These are phyloP conservation scores for Bombycilla garrulus DNA, from an alignment of 2,113 vertebrate genomes.

Conservation along the genomic window DNA sequence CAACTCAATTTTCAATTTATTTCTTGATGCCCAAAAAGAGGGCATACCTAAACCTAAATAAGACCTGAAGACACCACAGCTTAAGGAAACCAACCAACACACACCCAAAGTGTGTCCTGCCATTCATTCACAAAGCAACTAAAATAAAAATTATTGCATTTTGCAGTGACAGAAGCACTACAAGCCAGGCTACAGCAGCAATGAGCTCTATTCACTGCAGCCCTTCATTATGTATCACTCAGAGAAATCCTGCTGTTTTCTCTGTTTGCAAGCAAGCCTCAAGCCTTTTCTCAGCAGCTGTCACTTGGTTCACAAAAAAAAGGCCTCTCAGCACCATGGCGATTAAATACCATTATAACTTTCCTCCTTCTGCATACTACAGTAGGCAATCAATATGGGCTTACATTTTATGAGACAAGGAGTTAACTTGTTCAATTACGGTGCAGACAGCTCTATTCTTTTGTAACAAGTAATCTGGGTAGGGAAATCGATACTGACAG, in stretches of 20 bases:
- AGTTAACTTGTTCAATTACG: slow-evolving; percentile 99
- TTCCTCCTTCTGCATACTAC: slow-evolving; percentile 76
- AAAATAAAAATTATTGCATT: neutral
- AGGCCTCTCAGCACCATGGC: slow-evolving; percentile 72
- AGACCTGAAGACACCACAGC: neutral
- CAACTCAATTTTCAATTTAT: neutral
- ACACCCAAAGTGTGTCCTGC: fast-evolving
- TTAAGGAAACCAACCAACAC: neutral
- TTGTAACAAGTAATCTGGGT: slow-evolving; percentile 99
- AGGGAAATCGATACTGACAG: slow-evolving; percentile 98
- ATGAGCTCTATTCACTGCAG: neutral
- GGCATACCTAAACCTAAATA: neutral
- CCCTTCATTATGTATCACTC: slow-evolving; percentile 13
- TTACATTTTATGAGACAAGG: slow-evolving; percentile 99
- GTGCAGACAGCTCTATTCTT: slow-evolving; percentile 99
- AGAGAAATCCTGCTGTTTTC: slow-evolving; percentile 49
- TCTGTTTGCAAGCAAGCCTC: slow-evolving; percentile 49
- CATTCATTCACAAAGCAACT: neutral
- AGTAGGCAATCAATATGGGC: slow-evolving; percentile 90
- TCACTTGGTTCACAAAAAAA: slow-evolving; percentile 59
- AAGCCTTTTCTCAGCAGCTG: slow-evolving; percentile 46
- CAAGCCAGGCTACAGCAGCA: neutral
- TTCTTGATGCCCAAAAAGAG: neutral
- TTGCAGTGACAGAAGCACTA: neutral
- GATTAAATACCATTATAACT: slow-evolving; percentile 80